These are phyloP conservation scores for Irena cyanogastra DNA, from an alignment of 2,113 vertebrate species.

Conservation along the genomic window DNA sequence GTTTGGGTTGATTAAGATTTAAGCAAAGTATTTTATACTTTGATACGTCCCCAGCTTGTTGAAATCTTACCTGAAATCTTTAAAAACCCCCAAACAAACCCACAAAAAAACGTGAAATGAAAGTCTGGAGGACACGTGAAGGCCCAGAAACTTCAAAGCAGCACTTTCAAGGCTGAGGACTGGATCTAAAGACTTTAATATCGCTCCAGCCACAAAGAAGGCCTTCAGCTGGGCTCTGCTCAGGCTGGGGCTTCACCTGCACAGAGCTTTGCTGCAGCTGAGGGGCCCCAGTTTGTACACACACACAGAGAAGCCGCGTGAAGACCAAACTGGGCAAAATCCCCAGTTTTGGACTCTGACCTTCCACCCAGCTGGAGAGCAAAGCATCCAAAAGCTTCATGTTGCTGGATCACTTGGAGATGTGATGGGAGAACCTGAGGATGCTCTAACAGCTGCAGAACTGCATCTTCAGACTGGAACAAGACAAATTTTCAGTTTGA, in stretches of 20 bases:
- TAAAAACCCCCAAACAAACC: background rate
- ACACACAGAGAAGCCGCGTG: accelerated
- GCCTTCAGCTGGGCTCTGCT: background rate
- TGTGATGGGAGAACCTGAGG: background rate
- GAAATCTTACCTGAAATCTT: conserved; percentile 51
- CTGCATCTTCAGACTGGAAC: background rate
- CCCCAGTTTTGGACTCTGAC: background rate
- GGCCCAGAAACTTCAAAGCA: conserved; percentile 30
- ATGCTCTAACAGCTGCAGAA: background rate
- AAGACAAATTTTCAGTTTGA: background rate
- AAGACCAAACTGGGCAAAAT: background rate
- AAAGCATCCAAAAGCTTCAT: background rate
- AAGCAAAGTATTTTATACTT: conserved; percentile 3
- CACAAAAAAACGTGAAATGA: background rate
- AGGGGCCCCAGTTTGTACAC: background rate
- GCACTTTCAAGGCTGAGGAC: background rate
- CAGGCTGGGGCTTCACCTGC: background rate
- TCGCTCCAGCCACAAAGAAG: background rate
- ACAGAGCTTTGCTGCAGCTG: background rate
- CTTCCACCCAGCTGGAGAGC: background rate
- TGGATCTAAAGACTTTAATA: background rate
- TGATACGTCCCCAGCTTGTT: background rate
- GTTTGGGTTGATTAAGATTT: conserved; percentile 46
- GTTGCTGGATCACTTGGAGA: background rate
- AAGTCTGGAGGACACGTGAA: conserved; percentile 22